A percentile compares a stretch with the other conserved stretches of the same genome.
These are phyloP conservation scores for Marcusenius ussheri DNA, from an alignment of 2,113 vertebrate genomes.

Conservation along the genomic window DNA sequence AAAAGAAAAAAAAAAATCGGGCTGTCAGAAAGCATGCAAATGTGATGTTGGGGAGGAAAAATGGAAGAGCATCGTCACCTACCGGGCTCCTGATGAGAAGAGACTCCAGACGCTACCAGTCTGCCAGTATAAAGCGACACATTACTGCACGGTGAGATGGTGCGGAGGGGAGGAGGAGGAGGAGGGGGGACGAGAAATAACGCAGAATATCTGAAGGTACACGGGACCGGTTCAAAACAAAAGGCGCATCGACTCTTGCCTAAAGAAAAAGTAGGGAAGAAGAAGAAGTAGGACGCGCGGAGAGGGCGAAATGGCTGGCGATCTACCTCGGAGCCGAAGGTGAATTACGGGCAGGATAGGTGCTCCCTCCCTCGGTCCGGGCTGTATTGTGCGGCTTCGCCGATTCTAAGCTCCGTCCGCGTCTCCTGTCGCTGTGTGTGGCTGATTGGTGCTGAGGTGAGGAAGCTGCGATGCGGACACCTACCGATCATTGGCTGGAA, in stretches of 20 bases:
- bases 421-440: slow-evolving; percentile 84
- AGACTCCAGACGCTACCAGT: slow-evolving; percentile 79
- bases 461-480: slow-evolving; percentile 81
- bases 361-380: slow-evolving; percentile 49
- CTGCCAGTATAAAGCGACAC: slow-evolving; percentile 77
- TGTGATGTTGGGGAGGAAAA: slow-evolving; percentile 42
- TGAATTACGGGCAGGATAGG: slow-evolving; percentile 23
- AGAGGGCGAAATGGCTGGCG: slow-evolving; percentile 39
- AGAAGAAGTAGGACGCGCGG: slow-evolving; percentile 14
- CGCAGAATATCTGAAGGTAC: slow-evolving; percentile 31
- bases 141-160: slow-evolving; percentile 62
- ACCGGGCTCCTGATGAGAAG: slow-evolving; percentile 82
- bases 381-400: slow-evolving; percentile 50
- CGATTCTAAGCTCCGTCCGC: slow-evolving; percentile 61
- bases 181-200: slow-evolving; percentile 41
- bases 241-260: slow-evolving; percentile 52
- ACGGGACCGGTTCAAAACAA: slow-evolving; percentile 57
- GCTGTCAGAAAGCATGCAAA: slow-evolving; percentile 36
- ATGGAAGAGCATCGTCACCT: slow-evolving; percentile 68
- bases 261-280: slow-evolving; percentile 30
- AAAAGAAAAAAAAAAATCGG: slow-evolving; percentile 29
- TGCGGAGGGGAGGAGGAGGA: slow-evolving; percentile 24
- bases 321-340: slow-evolving; percentile 14
- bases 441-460: slow-evolving; percentile 79
- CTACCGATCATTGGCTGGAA: slow-evolving; percentile 86